Percentiles rank a stretch among this genome's conserved stretches.
Conservation (phyloP, 1,140 invertebrate species). For the Drosophila parvula region DNA sequence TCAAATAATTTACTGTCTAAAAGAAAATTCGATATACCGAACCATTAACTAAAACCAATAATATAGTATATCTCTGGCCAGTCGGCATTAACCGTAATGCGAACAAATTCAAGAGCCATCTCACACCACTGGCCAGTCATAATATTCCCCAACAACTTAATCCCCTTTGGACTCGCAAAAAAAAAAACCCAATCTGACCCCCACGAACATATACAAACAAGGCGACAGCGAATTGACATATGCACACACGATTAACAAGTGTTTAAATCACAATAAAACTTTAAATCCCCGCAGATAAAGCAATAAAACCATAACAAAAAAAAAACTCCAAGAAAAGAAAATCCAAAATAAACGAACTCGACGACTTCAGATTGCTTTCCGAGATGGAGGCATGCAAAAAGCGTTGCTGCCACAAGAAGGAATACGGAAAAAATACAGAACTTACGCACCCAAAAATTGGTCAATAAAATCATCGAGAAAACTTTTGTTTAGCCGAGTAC, state of each 20-base stretch:
- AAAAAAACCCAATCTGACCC: conserved; percentile 14
- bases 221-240: conserved; percentile 65
- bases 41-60: too few relatives aligned
- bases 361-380: conserved; percentile 41
- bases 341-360: conserved; percentile 52
- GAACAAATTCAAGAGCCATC: too few relatives aligned
- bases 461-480: conserved; percentile 82
- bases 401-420: conserved; percentile 26
- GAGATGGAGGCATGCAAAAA: conserved; percentile 68
- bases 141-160: conserved; percentile 47
- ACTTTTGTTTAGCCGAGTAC: conserved; percentile 70
- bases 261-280: conserved; percentile 83
- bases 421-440: conserved; percentile 48
- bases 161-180: conserved; percentile 7
- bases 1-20: not conserved
- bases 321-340: conserved; percentile 50
- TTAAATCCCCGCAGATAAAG: conserved; percentile 77
- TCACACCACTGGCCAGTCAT: not conserved
- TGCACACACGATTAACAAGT: conserved; percentile 81
- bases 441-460: conserved; percentile 81
- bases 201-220: conserved; percentile 40
- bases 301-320: conserved; percentile 74
- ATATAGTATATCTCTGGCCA: not conserved
- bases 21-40: not conserved
- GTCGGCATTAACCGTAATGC: too few relatives aligned